A percentile compares a stretch with the other conserved stretches of the same genome.
These are phyloP conservation scores for Pseudomugil gertrudae DNA, from an alignment of 2,797 vertebrate genomes.

Conservation along the genomic window DNA sequence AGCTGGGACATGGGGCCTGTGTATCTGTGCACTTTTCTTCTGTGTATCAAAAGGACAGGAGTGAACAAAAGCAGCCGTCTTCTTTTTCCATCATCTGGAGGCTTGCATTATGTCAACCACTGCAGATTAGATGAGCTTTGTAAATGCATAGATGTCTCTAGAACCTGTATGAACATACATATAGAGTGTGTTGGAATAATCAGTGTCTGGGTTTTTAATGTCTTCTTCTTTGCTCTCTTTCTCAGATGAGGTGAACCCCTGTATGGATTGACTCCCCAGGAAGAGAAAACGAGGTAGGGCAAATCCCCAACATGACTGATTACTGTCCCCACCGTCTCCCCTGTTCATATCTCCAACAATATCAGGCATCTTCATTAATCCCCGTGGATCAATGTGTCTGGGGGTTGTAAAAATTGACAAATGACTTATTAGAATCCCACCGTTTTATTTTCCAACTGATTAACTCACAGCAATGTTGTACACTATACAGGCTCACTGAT, in stretches of 20 bases:
- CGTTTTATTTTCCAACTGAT: slow-evolving; percentile 86
- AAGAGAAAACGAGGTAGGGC: slow-evolving; percentile 84
- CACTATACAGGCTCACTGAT: slow-evolving; percentile 79
- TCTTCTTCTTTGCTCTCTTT: slow-evolving; percentile 65
- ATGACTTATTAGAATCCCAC: slow-evolving; percentile 87
- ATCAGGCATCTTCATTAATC: slow-evolving; percentile 85
- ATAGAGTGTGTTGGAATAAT: slow-evolving; percentile 54
- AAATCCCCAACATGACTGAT: slow-evolving; percentile 83
- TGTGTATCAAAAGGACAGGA: slow-evolving; percentile 44
- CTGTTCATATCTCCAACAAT: slow-evolving; percentile 85
- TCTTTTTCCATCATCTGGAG: slow-evolving; percentile 45
- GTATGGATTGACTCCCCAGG: slow-evolving; percentile 78
- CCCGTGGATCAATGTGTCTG: slow-evolving; percentile 84
- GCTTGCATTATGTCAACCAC: slow-evolving; percentile 40
- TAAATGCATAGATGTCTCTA: slow-evolving; percentile 60
- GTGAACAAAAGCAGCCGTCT: slow-evolving; percentile 60
- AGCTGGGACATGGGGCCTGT: slow-evolving; percentile 43
- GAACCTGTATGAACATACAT: slow-evolving; percentile 43
- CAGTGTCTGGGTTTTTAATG: slow-evolving; percentile 68
- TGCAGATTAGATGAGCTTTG: slow-evolving; percentile 52
- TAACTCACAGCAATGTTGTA: slow-evolving; percentile 84
- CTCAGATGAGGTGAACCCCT: slow-evolving; percentile 83
- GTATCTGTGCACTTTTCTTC: slow-evolving; percentile 36
- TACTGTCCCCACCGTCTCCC: slow-evolving; percentile 80
- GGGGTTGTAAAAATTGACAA: slow-evolving; percentile 87